Conservation (phyloP, 2,888 invertebrate genomes). For the Cabera pusaria region DNA sequence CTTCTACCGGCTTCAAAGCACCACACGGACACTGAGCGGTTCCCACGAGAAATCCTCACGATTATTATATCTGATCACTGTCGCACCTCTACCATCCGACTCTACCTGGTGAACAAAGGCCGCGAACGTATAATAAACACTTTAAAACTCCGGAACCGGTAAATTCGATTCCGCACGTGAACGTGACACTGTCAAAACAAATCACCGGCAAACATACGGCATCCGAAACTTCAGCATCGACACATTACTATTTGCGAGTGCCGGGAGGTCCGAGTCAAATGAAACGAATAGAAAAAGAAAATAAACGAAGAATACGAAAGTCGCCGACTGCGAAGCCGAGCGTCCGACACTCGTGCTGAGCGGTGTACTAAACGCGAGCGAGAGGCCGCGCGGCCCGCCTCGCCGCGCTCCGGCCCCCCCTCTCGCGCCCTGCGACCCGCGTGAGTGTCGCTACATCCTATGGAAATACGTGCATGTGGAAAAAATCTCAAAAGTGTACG, state of each 20-base stretch:
- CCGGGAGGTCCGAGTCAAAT: constrained; percentile 68
- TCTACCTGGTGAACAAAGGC: constrained; percentile 75
- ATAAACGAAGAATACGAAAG: constrained; percentile 82
- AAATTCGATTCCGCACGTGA: constrained; percentile 76
- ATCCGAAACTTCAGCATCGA: constrained; percentile 50
- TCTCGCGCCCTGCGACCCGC: constrained; percentile 67
- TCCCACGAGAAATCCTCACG: constrained; percentile 54
- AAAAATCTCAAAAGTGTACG: constrained; percentile 62
- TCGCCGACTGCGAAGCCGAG: constrained; percentile 77
- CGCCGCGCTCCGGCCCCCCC: constrained; percentile 54
- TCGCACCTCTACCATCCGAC: constrained; percentile 65
- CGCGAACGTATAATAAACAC: constrained; percentile 74
- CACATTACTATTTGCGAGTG: constrained; percentile 62
- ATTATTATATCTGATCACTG: constrained; percentile 56
- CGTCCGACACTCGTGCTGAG: constrained; percentile 83
- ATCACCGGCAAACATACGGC: constrained; percentile 56
- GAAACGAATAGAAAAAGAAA: constrained; percentile 82
- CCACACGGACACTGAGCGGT: constrained; percentile 48
- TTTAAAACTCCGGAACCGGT: constrained; percentile 80
- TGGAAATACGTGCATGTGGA: constrained; percentile 62
- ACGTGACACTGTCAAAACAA: constrained; percentile 79
- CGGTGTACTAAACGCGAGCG: constrained; percentile 80
- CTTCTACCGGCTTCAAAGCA: constrained; percentile 46
- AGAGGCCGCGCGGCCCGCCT: constrained; percentile 74
- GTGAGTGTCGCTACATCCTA: constrained; percentile 55